Base-by-base conservation (phyloP, 1,140 invertebrate genomes). In the Zelostemma sp. region DNA sequence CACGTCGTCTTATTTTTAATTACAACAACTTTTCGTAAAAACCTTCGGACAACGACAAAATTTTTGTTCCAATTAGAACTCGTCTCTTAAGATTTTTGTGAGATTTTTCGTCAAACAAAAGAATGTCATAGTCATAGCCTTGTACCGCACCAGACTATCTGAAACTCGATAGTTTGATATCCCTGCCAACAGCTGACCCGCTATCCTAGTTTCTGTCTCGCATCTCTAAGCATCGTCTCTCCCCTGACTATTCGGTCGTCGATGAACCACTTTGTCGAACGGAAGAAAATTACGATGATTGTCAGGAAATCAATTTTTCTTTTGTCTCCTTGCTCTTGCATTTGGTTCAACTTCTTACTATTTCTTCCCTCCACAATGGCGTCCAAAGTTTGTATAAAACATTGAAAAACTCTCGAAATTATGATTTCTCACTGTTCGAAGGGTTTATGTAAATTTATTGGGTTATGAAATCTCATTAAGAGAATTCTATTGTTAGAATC, bases 261-360 rank as follows among this genome's bases (percentile, higher is more conserved):
- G 61, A 70, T 53, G 65, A 72, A 64, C 66, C 25, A 75, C 66
- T 75, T 68, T 67, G 56, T 58, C 61, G 50, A 49, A 65, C 64
- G 62, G 65, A 72, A 74, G 65, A 58, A 68, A 77, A 78, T 74
- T 72, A 63, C 71, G 60, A 75, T 67, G 71, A 75, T 75, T 73
- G 65, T 59, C 58, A 61, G 65, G 59, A 69, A 75, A 73, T 78
- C 76, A 72, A 76, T 73, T 70, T 53, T 65, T 51, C 53, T 54
- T 61, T 64, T 71, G 68, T 68, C 60, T 62, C 17, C 16, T 17
- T 33, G 28, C 43, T 40, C 18, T 2, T 47, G 41, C 40, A n/a
- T 46, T 3, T 56, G 14, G 12, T 55, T 53, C 45, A 49, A 47
- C 57, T 9, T 58, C 38, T 47, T 50, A 11, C 11, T 38, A 55